Percentiles rank a stretch among this genome's conserved stretches.
phyloP scores from a whole-genome alignment of 2,888 invertebrate genomes.

The Drosophila multiciliata region DNA sequence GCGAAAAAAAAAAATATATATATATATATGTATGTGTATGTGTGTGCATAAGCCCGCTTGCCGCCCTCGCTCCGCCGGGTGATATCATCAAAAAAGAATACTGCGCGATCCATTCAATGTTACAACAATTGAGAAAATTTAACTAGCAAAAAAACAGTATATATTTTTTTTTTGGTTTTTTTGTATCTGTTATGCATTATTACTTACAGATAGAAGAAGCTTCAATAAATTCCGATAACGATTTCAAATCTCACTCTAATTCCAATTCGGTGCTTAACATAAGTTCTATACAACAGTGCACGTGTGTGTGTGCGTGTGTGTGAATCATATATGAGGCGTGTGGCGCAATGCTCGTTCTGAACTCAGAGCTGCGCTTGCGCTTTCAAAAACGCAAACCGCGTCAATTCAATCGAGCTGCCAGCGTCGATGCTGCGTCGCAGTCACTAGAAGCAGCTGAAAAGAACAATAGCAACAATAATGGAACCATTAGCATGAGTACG shows the following conservation, averaged over 20 bases:
- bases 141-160: neutral
- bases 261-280: neutral
- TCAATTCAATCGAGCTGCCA: conserved; percentile 75
- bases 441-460: conserved; percentile 13
- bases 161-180: neutral
- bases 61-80: conserved; percentile 23
- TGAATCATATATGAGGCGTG: neutral
- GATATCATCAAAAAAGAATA: conserved; percentile 40
- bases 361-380: conserved; percentile 75
- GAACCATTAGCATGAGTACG: conserved; percentile 48
- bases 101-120: conserved; percentile 47
- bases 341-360: conserved; percentile 72
- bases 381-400: conserved; percentile 77
- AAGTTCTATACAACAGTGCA: neutral
- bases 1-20: conserved; percentile 19
- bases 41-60: conserved; percentile 14
- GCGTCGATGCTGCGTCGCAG: conserved; percentile 71
- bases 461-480: conserved; percentile 16
- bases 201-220: conserved; percentile 10
- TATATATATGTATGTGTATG: neutral
- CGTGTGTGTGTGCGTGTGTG: neutral
- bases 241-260: conserved; percentile 12
- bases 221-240: conserved; percentile 15
- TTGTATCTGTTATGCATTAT: neutral
- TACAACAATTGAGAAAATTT: conserved; percentile 36